Evolutionary conservation across 2,797 vertebrate species (phyloP), one percentile per base, ranked within the genome.

Genomic region (Enteromius trimaculatus): DNA sequence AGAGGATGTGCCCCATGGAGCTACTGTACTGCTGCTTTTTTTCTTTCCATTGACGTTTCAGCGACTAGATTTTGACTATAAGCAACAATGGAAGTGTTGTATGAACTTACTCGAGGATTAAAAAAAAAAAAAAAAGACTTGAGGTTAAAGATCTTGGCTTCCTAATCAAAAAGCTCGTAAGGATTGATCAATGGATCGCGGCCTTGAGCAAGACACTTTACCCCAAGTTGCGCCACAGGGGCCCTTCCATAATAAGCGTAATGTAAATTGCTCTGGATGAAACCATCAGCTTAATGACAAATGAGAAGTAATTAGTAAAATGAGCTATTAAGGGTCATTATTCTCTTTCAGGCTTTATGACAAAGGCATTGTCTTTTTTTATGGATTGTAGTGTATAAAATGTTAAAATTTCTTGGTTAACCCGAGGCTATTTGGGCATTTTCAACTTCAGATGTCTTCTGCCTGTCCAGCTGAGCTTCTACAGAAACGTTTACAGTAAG

Each of bases 361-460:
- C 75, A 55, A 66, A 82, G 83, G 88, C 89, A 88, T 92, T 78
- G 89, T 87, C 71, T 89, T 87, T 39, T 76, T 89, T 82, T 88
- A 83, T 82, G 71, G 70, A 74, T 29, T 88, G 86, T 81, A 82
- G 82, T 81, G 86, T 89, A 76, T 88, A 86, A 86, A 89, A 87
- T 87, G 90, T 88, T 87, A 84, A 86, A 79, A 77, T 87, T 80
- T 42, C 86, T 37, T 34, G 8, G 34, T 60, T 79, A 91, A 89
- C 92, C 92, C 92, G 89, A 90, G 80, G 74, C 17, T 69, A 81
- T 91, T 88, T 86, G 86, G 89, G 88, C 90, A 90, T 90, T 91
- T 91, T 93, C 86, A 92, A 88, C 89, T 91, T 86, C 87, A 86
- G 91, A 90, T 72, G 44, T 79, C 58, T 49, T 58, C 86, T 31